Base-by-base conservation (phyloP, 1,140 invertebrate species). In the Neoseiulus cucumeris region DNA sequence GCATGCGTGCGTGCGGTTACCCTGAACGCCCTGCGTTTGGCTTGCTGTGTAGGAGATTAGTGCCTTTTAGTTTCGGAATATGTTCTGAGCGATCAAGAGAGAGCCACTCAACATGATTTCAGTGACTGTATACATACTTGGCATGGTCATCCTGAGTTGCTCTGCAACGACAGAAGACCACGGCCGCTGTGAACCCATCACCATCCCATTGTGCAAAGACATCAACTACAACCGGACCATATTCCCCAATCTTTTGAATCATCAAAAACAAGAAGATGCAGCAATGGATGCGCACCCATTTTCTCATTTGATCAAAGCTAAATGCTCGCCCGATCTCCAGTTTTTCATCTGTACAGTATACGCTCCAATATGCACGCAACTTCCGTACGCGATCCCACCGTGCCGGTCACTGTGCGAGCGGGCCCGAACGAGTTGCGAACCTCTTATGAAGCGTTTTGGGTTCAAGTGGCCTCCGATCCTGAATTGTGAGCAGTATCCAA, bases 281-380 rank as follows among this genome's bases (percentile, higher is more conserved):
- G 91, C 87, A 1, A 77, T 87, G 64, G 91, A 96, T 71, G 84
- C 98, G 0, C 87, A 94, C 74, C 87, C 92, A 73, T 97, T 91
- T 74, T 87, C 87, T 66, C 91, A 94, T 1, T 76, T 98, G n/a
- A 86, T 98, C 0, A 96, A 97, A 79, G 84, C 96, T 4, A 84
- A 91, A 70, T 98, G 95, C 75, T 94, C 90, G 68, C 83, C 87
- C 0, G 88, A 97, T 75, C 77, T 97, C 33, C 87, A 91, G 73
- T 87, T 97, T 68, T 98, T 99, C 74, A 77, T 99, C 20, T 99
- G 96, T 78, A 87, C 91, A 0, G 82, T 98, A 64, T 98, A 91
- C 75, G 88, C 87, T 5, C 95, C 96, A 0, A 86, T 98, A 0
- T 98, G 95, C 74, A 94, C 90, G 0, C 89, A 95, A 64, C 75